A percentile compares a stretch with the other conserved stretches of the same genome.
These are phyloP conservation scores for Pharmacophagus antenor DNA, from an alignment of 2,888 invertebrate species.

Conservation along the genomic window DNA sequence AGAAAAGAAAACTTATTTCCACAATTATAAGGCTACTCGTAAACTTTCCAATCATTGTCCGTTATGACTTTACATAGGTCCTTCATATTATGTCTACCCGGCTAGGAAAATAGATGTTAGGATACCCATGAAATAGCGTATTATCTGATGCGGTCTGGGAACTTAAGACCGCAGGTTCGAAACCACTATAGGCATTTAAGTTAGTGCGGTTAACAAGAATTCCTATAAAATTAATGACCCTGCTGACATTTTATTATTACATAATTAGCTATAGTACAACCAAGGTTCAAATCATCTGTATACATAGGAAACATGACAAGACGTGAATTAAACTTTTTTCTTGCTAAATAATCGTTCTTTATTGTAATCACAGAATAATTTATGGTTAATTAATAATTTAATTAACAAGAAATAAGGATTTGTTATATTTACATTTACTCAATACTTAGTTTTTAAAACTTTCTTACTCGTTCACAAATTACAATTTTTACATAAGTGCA, in stretches of 20 bases:
- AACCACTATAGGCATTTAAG: slow-evolving; percentile 6
- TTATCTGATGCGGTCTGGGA: slow-evolving; percentile 12
- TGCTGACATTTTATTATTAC: slow-evolving; percentile 2
- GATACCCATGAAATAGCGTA: slow-evolving; percentile 4
- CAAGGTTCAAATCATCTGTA: not conserved
- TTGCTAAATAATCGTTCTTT: too few relatives aligned
- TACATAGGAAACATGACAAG: too few relatives aligned
- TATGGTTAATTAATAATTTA: too few relatives aligned
- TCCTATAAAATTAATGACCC: slow-evolving; percentile 6
- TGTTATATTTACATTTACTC: too few relatives aligned
- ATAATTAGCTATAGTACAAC: not conserved
- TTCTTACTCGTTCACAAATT: too few relatives aligned
- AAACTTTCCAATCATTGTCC: not conserved
- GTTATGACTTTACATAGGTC: not conserved
- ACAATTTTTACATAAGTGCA: too few relatives aligned
- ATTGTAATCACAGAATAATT: too few relatives aligned
- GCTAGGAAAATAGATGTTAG: slow-evolving; percentile 4
- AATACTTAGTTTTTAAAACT: too few relatives aligned
- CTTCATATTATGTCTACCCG: not conserved
- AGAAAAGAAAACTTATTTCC: too few relatives aligned
- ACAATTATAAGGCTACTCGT: not conserved
- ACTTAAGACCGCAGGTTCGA: slow-evolving; percentile 16
- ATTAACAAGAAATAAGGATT: too few relatives aligned
- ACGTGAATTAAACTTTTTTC: not conserved
- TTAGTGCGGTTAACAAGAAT: slow-evolving; percentile 15